Evolutionary conservation across 1,140 invertebrate species (phyloP), one percentile per base, ranked within the genome.

Genomic region (Tachypleus tridentatus): DNA sequence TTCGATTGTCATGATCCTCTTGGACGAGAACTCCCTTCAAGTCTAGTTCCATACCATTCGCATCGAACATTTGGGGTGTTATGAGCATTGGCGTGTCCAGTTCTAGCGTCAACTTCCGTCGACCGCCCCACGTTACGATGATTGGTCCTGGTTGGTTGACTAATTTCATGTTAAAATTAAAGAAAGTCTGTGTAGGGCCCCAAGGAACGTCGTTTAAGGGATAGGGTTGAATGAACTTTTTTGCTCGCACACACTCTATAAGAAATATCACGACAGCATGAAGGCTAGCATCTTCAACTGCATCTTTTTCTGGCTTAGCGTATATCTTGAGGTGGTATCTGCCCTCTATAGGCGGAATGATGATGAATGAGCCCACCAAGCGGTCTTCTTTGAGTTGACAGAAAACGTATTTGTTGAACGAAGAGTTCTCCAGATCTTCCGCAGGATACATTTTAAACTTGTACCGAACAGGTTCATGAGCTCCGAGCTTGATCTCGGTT

Each of bases 331-430:
- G 71, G 61, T 71, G 70, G 61, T 75, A 77, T 57, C 65, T 58
- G 7, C 72, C 74, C 48, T 69, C 66, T 11, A 70, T 57, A 3
- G 75, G 74, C 2, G 76, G 75, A n/a, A 63, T 57, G n/a, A 77
- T 66, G 5, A 68, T 63, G 65, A 77, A 77, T 7, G 71, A 75
- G 5, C 67, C 74, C 3, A 73, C 64, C 2, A 72, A 61, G 10
- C 74, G 69, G 9, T 73, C 70, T n/a, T 73, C 75, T 64, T 74
- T 75, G 58, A 77, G 60, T 50, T 74, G 73, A 64, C 76, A 77
- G 65, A 77, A 77, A 6, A 77, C 76, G 62, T 74, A 73, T 52
- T 73, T 68, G 64, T 77, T 77, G 8, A 75, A 66, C 9, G 69
- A 64, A 10, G 70, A 65, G 29, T 74, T 74, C 66, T 77, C 76